These are phyloP conservation scores for Callinectes sapidus DNA, from an alignment of 2,888 invertebrate genomes.

Conservation along the genomic window DNA sequence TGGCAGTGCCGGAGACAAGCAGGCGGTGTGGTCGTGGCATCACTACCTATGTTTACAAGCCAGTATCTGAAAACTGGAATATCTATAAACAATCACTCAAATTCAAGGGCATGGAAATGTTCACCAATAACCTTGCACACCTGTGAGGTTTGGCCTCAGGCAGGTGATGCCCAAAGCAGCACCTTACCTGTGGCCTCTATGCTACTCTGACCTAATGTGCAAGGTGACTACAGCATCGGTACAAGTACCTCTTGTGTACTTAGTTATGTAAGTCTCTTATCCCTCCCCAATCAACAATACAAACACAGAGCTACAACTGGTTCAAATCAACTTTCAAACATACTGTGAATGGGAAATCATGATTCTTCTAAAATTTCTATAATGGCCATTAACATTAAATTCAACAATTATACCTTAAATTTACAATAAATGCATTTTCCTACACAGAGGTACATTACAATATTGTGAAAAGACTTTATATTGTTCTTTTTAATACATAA, in stretches of 20 bases:
- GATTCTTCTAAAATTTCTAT: slow-evolving; percentile 3
- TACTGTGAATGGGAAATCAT: background rate
- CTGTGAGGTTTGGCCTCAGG: background rate
- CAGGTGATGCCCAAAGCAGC: slow-evolving; percentile 16
- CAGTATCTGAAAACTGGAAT: background rate
- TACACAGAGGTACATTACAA: slow-evolving; percentile 17
- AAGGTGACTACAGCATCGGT: slow-evolving; percentile 29
- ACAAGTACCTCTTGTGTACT: background rate
- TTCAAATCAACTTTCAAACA: background rate
- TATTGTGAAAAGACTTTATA: background rate
- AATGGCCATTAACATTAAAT: slow-evolving; percentile 14
- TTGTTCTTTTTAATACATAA: background rate
- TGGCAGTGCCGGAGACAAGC: slow-evolving; percentile 32
- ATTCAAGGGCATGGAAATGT: slow-evolving; percentile 20
- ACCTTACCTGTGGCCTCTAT: background rate
- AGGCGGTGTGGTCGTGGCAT: slow-evolving; percentile 8
- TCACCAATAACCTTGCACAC: background rate
- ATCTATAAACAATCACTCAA: background rate
- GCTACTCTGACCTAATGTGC: slow-evolving; percentile 24
- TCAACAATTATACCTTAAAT: slow-evolving; percentile 32
- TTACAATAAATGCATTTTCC: slow-evolving; percentile 26
- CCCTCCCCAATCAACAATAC: slow-evolving; percentile 10
- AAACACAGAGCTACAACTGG: background rate
- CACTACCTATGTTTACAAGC: background rate
- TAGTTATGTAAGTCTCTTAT: background rate